Evolutionary conservation across 2,113 vertebrate genomes (phyloP), one percentile per base, ranked within the genome.

Genomic region (Fulica atra): DNA sequence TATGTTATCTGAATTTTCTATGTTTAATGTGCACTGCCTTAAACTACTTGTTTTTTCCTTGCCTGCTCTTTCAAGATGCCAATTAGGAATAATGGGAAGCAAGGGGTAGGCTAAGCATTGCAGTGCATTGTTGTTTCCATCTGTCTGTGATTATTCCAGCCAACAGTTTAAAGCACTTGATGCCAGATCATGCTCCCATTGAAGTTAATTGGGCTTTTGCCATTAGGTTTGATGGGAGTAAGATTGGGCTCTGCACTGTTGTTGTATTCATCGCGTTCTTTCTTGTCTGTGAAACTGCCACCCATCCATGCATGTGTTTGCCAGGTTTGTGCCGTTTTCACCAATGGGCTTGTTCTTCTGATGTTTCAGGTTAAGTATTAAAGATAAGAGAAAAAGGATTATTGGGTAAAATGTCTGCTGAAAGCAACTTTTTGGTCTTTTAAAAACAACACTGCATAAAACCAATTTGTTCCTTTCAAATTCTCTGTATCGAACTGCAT

Each of bases 1-100:
- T 72, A 95, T 96, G 83, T 97, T 97, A 93, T 95, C 95, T 97
- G 94, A 98, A 98, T 94, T 98, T 98, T 97, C 96, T 97, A 69
- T 98, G 98, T 98, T 98, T 93, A 97, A 97, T 96, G 97, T 98
- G 96, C 95, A 96, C 97, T 98, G 95, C 96, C 87, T 97, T 98
- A 98, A 98, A 98, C 90, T 59, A 93, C 97, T 97, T 98, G 95
- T 98, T 98, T 98, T 98, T 97, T 97, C 96, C 96, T 96, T 98
- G 98, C 98, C 97, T 97, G 96, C 98, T 98, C 96, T 98, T 98
- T 98, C 97, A 98, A 98, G 98, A 98, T 98, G 94, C 97, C 98
- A 97, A 97, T 98, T 98, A 98, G 97, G 98, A 98, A 97, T 98
- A 98, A 98, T 98, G 98, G 98, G 97, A 98, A 98, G 96, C 97